Conservation (phyloP, 2,888 invertebrate species). For the Drosophila silvestris region DNA sequence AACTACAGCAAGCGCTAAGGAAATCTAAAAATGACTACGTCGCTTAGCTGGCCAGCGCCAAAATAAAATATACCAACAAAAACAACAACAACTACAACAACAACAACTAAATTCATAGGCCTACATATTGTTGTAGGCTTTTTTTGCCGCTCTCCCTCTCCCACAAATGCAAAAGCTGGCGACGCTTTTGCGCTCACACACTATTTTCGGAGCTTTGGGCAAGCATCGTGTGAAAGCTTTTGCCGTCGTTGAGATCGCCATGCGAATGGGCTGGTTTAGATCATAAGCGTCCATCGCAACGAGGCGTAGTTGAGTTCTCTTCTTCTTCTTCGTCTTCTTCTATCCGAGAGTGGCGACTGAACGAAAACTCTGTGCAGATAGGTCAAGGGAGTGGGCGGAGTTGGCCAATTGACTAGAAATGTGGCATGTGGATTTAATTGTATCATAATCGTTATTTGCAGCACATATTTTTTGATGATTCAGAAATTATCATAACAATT, state of each 20-base stretch:
- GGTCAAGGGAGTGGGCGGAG: slow-evolving; percentile 11
- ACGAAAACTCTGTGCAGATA: slow-evolving; percentile 14
- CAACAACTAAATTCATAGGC: slow-evolving; percentile 24
- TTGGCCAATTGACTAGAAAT: background rate
- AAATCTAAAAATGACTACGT: slow-evolving; percentile 48
- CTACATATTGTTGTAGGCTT: slow-evolving; percentile 6
- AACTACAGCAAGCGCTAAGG: slow-evolving; percentile 19
- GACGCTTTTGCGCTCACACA: slow-evolving; percentile 41
- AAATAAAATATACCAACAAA: slow-evolving; percentile 15
- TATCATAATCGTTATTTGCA: background rate
- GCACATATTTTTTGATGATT: background rate
- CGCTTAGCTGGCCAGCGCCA: slow-evolving; percentile 20
- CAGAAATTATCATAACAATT: background rate
- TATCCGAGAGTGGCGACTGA: background rate
- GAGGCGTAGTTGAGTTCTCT: slow-evolving; percentile 1
- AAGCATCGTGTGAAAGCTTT: slow-evolving; percentile 47
- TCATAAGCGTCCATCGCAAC: background rate
- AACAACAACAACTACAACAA: background rate
- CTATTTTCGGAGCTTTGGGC: slow-evolving; percentile 53
- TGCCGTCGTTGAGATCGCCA: slow-evolving; percentile 40
- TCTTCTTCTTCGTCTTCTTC: background rate
- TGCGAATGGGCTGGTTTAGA: slow-evolving; percentile 16
- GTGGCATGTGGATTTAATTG: background rate
- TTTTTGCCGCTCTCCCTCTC: slow-evolving; percentile 17
- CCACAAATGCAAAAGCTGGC: slow-evolving; percentile 43